Percentiles rank a stretch among this genome's conserved stretches.
These are phyloP conservation scores for Xiphophorus hellerii DNA, from an alignment of 2,113 vertebrate species.

Conservation along the genomic window DNA sequence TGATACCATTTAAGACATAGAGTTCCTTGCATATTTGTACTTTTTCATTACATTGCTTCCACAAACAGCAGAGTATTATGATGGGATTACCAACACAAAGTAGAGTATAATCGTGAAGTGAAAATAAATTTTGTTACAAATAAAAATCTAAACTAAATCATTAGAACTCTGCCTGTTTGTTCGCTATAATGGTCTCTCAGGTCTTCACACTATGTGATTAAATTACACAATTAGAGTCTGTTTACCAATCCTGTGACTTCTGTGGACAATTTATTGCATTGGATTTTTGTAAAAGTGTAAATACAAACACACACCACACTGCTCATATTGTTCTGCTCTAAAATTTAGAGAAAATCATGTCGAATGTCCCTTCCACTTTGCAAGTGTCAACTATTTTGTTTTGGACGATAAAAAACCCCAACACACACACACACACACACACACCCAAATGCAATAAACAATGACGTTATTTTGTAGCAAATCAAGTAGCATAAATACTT, in stretches of 20 bases:
- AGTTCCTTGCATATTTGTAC: not conserved
- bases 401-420: not conserved
- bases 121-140: not conserved
- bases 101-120: not conserved
- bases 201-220: no score
- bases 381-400: not conserved
- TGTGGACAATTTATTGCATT: no score
- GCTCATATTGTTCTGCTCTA: no score
- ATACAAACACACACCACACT: no score
- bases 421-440: no score
- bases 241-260: no score
- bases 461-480: not conserved
- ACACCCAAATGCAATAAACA: not conserved
- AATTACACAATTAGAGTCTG: no score
- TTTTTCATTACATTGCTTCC: not conserved
- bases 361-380: not conserved
- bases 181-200: no score
- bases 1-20: not conserved
- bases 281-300: no score
- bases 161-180: not conserved
- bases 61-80: not conserved
- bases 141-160: not conserved
- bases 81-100: not conserved
- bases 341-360: not conserved
- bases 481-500: not conserved